Base-by-base conservation (phyloP, 2,797 vertebrate genomes). In the Cygnus olor region DNA sequence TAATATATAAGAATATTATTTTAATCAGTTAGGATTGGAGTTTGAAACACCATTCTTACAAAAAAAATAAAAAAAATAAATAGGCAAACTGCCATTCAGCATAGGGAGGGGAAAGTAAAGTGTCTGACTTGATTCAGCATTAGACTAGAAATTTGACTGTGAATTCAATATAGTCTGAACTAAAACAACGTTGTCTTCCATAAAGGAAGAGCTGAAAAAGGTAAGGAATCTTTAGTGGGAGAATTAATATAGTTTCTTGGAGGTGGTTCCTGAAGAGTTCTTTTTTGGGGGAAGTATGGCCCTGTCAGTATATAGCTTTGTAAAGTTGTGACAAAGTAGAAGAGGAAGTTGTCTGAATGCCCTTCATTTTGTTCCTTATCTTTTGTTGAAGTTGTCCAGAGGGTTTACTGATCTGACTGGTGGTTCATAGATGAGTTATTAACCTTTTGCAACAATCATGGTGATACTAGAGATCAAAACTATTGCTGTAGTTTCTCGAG, bases 271-370 rank as follows among this genome's bases (percentile, higher is more conserved):
- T 66, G 61, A 90, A 24, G 11, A 58, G 80, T 58, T 79, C 28
- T 24, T 65, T 85, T 76, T 40, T 45, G 77, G 28, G 42, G 42
- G 57, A 85, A 94, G 34, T 0, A 0, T 51, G 66, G 70, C 91
- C 58, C 9, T 51, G 70, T 86, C 80, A 66, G 34, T 47, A 19
- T 47, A 14, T 6, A 83, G 60, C 83, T 70, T 66, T 34, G 42
- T 57, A 84, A 66, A 88, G 90, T 21, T 63, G 25, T 88, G 88
- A 94, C 51, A 44, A 89, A 81, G 60, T 84, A 36, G 88, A 94
- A 93, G 90, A 94, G 89, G 91, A 95, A 93, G 92, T 88, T 60
- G 60, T 86, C 71, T 79, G 42, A 86, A 90, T 66, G 78, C 53
- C 47, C 94, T 88, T 81, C 74, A 14, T 92, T 80, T 94, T 81